Evolutionary conservation across 2,888 invertebrate genomes (phyloP).

Genomic region (Caenorhabditis japonica): DNA sequence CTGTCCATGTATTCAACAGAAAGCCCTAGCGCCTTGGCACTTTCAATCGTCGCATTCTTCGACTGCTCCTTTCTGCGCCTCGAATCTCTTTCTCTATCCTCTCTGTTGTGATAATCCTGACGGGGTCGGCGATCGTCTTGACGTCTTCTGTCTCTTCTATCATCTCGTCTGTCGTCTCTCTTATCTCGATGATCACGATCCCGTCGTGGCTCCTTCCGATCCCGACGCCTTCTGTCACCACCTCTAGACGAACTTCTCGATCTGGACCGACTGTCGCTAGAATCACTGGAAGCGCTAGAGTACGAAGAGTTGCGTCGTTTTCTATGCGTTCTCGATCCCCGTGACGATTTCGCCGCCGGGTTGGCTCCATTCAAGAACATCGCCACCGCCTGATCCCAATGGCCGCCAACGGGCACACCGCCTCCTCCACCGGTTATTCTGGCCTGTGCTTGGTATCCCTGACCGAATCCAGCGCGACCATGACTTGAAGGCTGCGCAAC

Average conservation of each 20-base stretch:
- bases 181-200: slow-evolving; percentile 17
- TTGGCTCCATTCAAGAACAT: slow-evolving; percentile 39
- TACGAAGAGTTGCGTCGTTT: slow-evolving; percentile 57
- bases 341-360: not conserved
- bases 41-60: slow-evolving; percentile 56
- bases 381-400: slow-evolving; percentile 58
- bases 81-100: slow-evolving; percentile 10
- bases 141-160: slow-evolving; percentile 21
- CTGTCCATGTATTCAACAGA: slow-evolving; percentile 72
- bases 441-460: slow-evolving; percentile 16
- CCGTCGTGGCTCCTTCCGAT: slow-evolving; percentile 12
- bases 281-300: slow-evolving; percentile 45
- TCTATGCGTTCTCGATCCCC: not conserved
- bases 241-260: slow-evolving; percentile 48
- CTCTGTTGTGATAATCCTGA: not conserved
- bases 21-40: slow-evolving; percentile 72
- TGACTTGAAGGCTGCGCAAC: slow-evolving; percentile 52
- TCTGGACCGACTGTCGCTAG: slow-evolving; percentile 33
- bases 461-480: slow-evolving; percentile 59
- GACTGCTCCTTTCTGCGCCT: slow-evolving; percentile 22
- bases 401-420: slow-evolving; percentile 6
- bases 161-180: slow-evolving; percentile 28
- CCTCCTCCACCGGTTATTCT: slow-evolving; percentile 31
- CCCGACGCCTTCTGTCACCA: slow-evolving; percentile 38
- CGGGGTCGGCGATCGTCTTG: slow-evolving; percentile 5